Evolutionary conservation across 2,797 vertebrate species (phyloP).

Genomic region (Sebastes itinus): DNA sequence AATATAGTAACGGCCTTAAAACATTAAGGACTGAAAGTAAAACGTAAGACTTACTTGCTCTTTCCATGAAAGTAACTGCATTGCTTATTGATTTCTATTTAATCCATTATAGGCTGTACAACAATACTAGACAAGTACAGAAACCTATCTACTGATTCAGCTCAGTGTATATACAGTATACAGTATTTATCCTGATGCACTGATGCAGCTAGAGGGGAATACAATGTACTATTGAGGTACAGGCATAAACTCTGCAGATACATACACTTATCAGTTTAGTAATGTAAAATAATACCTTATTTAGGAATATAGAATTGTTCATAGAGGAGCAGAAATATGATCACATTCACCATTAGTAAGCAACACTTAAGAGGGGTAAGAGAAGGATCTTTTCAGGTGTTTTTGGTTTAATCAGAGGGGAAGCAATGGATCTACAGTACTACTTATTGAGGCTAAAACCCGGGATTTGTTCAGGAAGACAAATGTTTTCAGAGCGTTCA

Average conservation of each 20-base stretch:
- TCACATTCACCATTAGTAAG: conserved; percentile 19
- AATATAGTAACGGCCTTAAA: background rate
- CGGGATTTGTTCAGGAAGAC: conserved; percentile 71
- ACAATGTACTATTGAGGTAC: background rate
- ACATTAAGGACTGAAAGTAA: background rate
- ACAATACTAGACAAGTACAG: background rate
- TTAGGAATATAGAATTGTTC: background rate
- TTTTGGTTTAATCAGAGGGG: conserved; percentile 24
- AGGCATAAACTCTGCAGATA: background rate
- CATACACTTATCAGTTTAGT: background rate
- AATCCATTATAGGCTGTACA: background rate
- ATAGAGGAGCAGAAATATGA: background rate
- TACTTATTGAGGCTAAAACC: conserved; percentile 68
- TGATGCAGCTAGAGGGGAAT: background rate
- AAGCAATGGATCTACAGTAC: conserved; percentile 55
- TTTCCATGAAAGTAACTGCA: background rate
- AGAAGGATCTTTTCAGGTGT: conserved; percentile 15
- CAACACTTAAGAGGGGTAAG: conserved; percentile 24
- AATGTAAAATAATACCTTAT: background rate
- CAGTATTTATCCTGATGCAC: background rate
- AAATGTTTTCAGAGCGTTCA: conserved; percentile 56
- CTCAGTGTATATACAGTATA: background rate
- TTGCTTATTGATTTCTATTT: background rate
- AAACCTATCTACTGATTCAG: background rate
- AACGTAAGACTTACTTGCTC: background rate